Percentiles rank a stretch among this genome's conserved stretches.
These are phyloP conservation scores for Peromyscus leucopus DNA, from an alignment of 2,113 vertebrate species.

Conservation along the genomic window DNA sequence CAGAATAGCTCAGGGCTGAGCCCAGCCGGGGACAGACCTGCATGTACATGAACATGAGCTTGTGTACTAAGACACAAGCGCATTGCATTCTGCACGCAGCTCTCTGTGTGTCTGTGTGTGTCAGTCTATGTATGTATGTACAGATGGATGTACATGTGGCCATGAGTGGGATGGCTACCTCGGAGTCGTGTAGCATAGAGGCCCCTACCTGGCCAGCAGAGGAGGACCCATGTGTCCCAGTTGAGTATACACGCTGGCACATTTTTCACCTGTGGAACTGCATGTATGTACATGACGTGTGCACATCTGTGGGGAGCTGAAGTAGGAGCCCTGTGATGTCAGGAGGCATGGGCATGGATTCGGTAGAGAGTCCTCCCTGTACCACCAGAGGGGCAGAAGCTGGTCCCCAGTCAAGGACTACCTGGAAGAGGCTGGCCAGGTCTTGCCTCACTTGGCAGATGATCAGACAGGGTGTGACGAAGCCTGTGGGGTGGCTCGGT, in stretches of 20 bases:
- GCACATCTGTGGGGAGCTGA: background rate
- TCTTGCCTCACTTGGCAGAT: background rate
- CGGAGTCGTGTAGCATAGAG: background rate
- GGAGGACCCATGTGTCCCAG: background rate
- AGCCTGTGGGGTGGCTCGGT: background rate
- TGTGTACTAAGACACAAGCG: background rate
- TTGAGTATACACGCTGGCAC: background rate
- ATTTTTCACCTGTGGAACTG: background rate
- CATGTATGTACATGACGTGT: background rate
- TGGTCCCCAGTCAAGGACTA: background rate
- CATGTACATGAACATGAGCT: background rate
- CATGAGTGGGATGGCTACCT: background rate
- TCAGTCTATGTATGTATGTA: background rate
- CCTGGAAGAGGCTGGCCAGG: background rate
- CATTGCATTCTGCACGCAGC: no score
- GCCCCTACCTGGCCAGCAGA: background rate
- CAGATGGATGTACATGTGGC: no score
- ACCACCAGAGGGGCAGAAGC: background rate
- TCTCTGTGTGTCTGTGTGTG: background rate
- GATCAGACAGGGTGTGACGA: background rate
- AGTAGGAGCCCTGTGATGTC: background rate
- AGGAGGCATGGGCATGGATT: background rate
- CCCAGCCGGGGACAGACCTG: background rate
- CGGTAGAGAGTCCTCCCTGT: background rate
- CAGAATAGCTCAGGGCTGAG: constrained; percentile 66